These are phyloP conservation scores for Taphrorychus bicolor DNA, from an alignment of 2,888 invertebrate species.

Conservation along the genomic window DNA sequence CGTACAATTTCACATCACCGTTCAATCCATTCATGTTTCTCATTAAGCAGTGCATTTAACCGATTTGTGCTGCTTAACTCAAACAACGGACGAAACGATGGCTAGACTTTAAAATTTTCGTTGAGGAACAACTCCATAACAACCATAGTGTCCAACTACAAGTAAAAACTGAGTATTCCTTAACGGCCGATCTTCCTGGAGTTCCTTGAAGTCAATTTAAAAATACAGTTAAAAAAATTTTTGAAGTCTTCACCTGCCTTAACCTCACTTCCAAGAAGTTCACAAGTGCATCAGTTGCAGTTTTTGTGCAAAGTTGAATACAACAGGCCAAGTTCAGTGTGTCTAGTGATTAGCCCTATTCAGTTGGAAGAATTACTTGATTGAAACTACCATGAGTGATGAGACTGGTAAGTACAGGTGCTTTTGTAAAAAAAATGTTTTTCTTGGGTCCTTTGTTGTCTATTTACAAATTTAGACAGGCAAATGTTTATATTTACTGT, in stretches of 20 bases:
- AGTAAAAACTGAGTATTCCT: constrained; percentile 12
- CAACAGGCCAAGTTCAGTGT: neutral
- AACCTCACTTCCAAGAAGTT: constrained; percentile 30
- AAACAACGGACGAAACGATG: constrained; percentile 23
- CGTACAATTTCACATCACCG: neutral
- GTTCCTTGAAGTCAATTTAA: constrained; percentile 5
- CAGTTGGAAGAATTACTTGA: too few relatives aligned
- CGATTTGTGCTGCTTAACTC: constrained; percentile 21
- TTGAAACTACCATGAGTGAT: too few relatives aligned
- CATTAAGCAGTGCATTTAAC: constrained; percentile 23
- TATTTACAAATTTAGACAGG: too few relatives aligned
- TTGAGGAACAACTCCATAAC: neutral
- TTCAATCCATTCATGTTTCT: constrained; percentile 29
- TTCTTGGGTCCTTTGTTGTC: too few relatives aligned
- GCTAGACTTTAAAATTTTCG: constrained; percentile 22
- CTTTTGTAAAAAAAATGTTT: too few relatives aligned
- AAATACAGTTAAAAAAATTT: constrained; percentile 27
- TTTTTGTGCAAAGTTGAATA: constrained; percentile 26
- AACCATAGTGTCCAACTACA: constrained; percentile 2
- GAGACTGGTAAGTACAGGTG: too few relatives aligned
- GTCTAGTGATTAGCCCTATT: neutral
- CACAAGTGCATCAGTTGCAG: constrained; percentile 26
- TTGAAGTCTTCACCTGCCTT: constrained; percentile 16
- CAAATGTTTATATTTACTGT: too few relatives aligned
- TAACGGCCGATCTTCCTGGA: constrained; percentile 13